These are phyloP conservation scores for Endotricha flammealis DNA, from an alignment of 2,888 invertebrate species.

Conservation along the genomic window DNA sequence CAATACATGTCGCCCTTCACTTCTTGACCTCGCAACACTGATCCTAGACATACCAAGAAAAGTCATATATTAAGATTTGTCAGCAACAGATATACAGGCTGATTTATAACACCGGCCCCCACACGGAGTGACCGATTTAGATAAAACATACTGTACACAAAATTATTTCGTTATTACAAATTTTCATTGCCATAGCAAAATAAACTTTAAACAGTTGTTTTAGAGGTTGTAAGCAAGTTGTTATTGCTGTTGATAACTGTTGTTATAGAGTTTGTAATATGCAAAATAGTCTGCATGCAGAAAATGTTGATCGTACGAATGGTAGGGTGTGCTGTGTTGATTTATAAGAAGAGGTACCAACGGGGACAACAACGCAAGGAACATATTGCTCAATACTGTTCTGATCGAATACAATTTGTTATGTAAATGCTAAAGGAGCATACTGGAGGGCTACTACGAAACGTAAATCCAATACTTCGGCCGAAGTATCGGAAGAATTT, in stretches of 20 bases:
- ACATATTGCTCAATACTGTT: constrained; percentile 19
- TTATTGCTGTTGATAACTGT: not conserved
- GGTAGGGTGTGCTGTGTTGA: constrained; percentile 42
- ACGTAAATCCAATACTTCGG: too few relatives aligned
- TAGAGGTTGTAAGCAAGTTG: not conserved
- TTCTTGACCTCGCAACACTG: constrained; percentile 8
- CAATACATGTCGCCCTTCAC: too few relatives aligned
- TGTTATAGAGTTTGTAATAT: constrained; percentile 30
- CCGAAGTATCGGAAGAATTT: too few relatives aligned
- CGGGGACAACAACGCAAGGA: constrained; percentile 41
- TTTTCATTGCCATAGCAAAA: constrained; percentile 4
- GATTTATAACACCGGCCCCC: constrained; percentile 56
- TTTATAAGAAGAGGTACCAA: constrained; percentile 46
- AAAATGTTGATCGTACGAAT: constrained; percentile 53
- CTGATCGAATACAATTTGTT: constrained; percentile 4
- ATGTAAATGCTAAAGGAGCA: too few relatives aligned
- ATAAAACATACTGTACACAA: constrained; percentile 31
- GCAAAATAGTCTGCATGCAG: constrained; percentile 46
- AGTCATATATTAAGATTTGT: constrained; percentile 34
- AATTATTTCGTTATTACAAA: constrained; percentile 4
- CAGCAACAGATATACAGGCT: constrained; percentile 46
- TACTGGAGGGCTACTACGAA: too few relatives aligned
- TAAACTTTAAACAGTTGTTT: not conserved
- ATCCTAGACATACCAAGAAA: constrained; percentile 32
- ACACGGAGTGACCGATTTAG: constrained; percentile 64